These are phyloP conservation scores for Vulpes vulpes DNA, from an alignment of 2,113 vertebrate genomes.

Conservation along the genomic window DNA sequence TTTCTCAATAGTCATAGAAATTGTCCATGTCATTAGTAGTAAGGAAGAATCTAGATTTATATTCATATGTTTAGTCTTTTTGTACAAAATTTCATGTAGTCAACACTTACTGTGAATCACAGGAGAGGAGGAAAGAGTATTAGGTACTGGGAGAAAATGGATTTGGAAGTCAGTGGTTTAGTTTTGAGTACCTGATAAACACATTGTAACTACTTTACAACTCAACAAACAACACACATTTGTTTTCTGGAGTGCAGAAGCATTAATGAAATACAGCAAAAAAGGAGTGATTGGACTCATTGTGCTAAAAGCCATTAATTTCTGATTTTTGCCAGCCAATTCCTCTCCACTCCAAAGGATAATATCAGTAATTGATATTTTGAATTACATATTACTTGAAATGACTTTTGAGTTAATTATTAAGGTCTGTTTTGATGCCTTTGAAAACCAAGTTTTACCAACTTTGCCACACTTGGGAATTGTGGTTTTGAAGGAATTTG, in stretches of 20 bases:
- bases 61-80: neutral
- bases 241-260: slow-evolving; percentile 1
- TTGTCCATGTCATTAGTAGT: neutral
- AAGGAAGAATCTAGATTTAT: neutral
- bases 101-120: neutral
- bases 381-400: slow-evolving; percentile 52
- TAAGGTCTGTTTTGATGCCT: neutral
- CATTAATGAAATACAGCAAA: neutral
- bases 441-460: neutral
- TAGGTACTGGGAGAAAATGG: neutral
- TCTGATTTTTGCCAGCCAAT: slow-evolving; percentile 27
- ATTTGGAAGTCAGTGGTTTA: neutral
- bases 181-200: neutral
- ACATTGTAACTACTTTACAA: slow-evolving; percentile 20
- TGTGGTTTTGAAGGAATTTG: neutral
- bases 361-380: slow-evolving; percentile 61
- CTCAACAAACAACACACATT: neutral
- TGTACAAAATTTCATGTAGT: neutral
- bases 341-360: neutral
- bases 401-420: slow-evolving; percentile 63
- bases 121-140: neutral
- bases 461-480: slow-evolving; percentile 4
- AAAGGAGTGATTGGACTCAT: neutral
- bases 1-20: neutral
- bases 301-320: slow-evolving; percentile 49